A percentile compares a stretch with the other conserved stretches of the same genome.
Evolutionary conservation across 2,113 vertebrate species (phyloP).

Genomic region (Sarotherodon lohbergeri): DNA sequence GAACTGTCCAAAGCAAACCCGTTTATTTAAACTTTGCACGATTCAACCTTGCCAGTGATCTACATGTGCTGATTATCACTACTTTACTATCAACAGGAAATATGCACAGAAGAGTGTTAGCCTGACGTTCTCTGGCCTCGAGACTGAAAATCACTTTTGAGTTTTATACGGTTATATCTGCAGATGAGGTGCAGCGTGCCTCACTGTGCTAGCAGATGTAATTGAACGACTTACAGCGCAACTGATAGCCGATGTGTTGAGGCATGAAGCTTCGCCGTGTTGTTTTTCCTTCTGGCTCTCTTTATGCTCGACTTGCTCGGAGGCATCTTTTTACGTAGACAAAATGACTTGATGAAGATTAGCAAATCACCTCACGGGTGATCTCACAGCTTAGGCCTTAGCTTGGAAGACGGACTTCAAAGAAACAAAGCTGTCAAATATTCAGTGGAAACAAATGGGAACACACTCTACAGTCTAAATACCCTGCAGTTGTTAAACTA

Average conservation of each 20-base stretch:
- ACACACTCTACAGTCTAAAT: background rate
- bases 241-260: background rate
- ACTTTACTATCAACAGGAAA: background rate
- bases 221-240: background rate
- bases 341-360: background rate
- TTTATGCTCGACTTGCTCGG: background rate
- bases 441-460: background rate
- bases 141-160: background rate
- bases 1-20: background rate
- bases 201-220: background rate
- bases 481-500: background rate
- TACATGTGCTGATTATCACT: background rate
- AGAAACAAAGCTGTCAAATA: background rate
- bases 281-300: background rate
- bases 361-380: background rate
- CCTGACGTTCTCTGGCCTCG: conserved; percentile 12
- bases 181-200: background rate
- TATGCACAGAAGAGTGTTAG: background rate
- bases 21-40: background rate
- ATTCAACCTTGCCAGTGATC: conserved; percentile 3
- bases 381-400: conserved; percentile 39
- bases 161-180: background rate
- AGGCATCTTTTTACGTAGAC: background rate
- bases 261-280: background rate
- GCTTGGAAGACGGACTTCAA: background rate